These are phyloP conservation scores for Osmerus mordax DNA, from an alignment of 2,113 vertebrate genomes.

Conservation along the genomic window DNA sequence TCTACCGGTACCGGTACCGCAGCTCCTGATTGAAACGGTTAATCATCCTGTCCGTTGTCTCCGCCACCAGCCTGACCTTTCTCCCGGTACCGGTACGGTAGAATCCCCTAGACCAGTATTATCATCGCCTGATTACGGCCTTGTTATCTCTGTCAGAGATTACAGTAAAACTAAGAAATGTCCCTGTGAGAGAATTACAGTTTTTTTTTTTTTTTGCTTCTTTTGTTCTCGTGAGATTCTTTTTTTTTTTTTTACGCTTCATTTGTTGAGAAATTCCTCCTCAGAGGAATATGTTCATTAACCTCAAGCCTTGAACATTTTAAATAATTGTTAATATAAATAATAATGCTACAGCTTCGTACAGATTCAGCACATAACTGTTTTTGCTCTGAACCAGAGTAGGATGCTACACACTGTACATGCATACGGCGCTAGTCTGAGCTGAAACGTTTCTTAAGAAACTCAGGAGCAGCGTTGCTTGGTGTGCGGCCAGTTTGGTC, in stretches of 20 bases:
- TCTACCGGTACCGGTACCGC: not conserved
- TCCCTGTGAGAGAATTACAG: not conserved
- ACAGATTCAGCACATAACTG: slow-evolving; percentile 35
- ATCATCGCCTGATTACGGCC: too few species aligned
- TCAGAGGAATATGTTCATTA: slow-evolving; percentile 61
- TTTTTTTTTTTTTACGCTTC: slow-evolving; percentile 42
- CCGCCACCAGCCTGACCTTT: too few species aligned
- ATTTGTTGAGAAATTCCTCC: slow-evolving; percentile 58
- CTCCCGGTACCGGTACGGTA: too few species aligned
- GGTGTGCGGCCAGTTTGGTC: not conserved
- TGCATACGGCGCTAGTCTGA: too few species aligned
- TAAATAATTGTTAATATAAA: slow-evolving; percentile 48
- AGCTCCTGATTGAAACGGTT: slow-evolving; percentile 44
- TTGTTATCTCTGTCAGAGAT: too few species aligned
- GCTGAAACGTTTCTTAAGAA: too few species aligned
- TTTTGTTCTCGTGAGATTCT: not conserved
- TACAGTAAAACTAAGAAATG: not conserved
- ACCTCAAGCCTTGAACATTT: slow-evolving; percentile 58
- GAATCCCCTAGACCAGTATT: slow-evolving; percentile 1
- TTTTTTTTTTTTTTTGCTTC: too few species aligned
- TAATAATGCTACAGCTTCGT: not conserved
- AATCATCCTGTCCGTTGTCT: not conserved
- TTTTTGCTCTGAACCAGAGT: not conserved
- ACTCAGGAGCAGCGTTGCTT: not conserved
- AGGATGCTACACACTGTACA: too few species aligned